Evolutionary conservation across 92 coral and sea anemone genomes (phyloP), one percentile per base, ranked within the genome.

Genomic region (Epizoanthus illoricatus): DNA sequence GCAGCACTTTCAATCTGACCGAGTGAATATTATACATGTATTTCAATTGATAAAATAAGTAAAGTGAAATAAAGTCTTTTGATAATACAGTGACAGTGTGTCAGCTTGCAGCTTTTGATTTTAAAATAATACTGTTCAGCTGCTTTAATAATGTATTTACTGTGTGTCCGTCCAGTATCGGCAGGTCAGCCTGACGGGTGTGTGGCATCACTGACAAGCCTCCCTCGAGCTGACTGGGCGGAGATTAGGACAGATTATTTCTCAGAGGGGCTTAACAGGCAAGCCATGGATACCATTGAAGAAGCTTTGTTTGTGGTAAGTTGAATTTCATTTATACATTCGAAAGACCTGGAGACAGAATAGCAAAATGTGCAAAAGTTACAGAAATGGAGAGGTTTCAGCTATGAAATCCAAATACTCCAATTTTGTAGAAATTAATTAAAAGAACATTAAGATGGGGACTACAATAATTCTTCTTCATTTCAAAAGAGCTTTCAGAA

Each of bases 141-240:
- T 24, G 4, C 39, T 19, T 23, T 11, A 24, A 11, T 33, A 28
- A 28, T 28, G 0, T 67, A 0, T 68, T 36, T 68, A 9, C 10
- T 68, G 21, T 68, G 39, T 39, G 56, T 54, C 67, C 57, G 42
- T 60, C 5, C 57, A 96, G 99, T 89, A 57, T 86, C 80, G 61
- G 91, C 90, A 80, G 90, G 79, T 61, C 85, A 84, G 16, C 92
- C 99, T 33, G 99, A 93, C 36, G 96, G 99, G 16, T 85, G 98
- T 85, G 92, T 96, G 63, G 92, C 99, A 52, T 87, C 98, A 24
- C 89, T 96, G 8, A 96, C 99, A 23, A 88, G 90, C 16, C 88
- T 96, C 19, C 98, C 99, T 42, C 87, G 99, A 76, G 56, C 96
- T n/a, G 98, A 91, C 49, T 96, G 99, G 99, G 95, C 97, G 24